Evolutionary conservation across 2,113 vertebrate genomes (phyloP).

Genomic region (Triplophysa siluroides): DNA sequence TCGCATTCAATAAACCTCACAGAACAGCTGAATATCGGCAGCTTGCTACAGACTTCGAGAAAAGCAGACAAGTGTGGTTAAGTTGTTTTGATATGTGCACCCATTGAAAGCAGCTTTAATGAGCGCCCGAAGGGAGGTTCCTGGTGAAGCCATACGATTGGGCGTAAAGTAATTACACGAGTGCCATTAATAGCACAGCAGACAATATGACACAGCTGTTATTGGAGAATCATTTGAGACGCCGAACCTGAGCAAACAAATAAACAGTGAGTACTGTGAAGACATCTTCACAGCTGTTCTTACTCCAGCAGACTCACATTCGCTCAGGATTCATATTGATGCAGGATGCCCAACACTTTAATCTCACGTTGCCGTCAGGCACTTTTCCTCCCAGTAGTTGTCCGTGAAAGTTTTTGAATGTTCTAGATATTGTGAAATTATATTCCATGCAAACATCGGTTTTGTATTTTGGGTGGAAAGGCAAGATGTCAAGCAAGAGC

Average conservation of each 20-base stretch:
- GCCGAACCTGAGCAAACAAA: slow-evolving; percentile 42
- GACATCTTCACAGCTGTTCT: slow-evolving; percentile 34
- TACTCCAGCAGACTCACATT: not conserved
- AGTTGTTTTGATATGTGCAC: slow-evolving; percentile 38
- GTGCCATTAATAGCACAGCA: slow-evolving; percentile 43
- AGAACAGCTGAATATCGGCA: slow-evolving; percentile 22
- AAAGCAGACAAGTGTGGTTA: slow-evolving; percentile 32
- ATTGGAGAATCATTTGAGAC: slow-evolving; percentile 46
- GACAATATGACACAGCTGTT: slow-evolving; percentile 37
- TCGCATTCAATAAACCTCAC: not conserved
- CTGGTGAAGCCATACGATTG: slow-evolving; percentile 26
- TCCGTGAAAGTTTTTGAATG: not conserved
- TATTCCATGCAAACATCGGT: slow-evolving; percentile 8
- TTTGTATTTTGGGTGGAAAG: not conserved
- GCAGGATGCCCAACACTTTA: not conserved
- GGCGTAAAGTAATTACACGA: slow-evolving; percentile 44
- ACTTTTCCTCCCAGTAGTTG: not conserved
- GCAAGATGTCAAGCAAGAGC: not conserved
- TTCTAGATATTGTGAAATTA: not conserved
- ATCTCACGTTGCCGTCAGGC: not conserved
- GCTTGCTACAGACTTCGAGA: not conserved
- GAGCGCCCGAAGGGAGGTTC: slow-evolving; percentile 39
- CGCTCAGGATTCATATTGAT: not conserved
- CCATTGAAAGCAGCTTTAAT: slow-evolving; percentile 38
- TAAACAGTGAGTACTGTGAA: slow-evolving; percentile 26